Base-by-base conservation (phyloP, 1,140 invertebrate species). In the Pectinophora gossypiella region DNA sequence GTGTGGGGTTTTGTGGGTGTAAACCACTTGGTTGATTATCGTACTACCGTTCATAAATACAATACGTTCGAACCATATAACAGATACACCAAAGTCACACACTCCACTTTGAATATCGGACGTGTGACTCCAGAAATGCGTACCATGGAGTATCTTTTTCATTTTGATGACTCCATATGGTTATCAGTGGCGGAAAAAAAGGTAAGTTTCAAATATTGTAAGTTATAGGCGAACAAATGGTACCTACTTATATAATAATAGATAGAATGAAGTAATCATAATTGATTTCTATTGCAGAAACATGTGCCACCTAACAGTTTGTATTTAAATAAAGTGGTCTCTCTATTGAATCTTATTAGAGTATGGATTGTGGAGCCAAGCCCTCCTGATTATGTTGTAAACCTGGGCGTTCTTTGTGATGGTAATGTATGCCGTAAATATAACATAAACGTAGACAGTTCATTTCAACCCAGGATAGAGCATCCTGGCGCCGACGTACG, bases 1-100 rank as follows among this genome's bases (percentile, higher is more conserved):
- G 89, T 90, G 6, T 90, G 89, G 89, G 89, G 89, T 9, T 89
- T 89, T 62, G 72, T 88, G 0, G 89, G 88, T 19, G 66, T 87
- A n/a, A 88, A 89, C 61, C 76, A 87, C 45, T 79, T 88, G 38
- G 72, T 89, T 10, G 89, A 89, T 66, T 66, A 87, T 21, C 71
- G 64, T 38, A 84, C 76, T 44, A 87, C 85, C 36, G 62, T 88
- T 52, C 81, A 89, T 60, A 84, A 76, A 58, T 85, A 85, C 22
- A 71, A 88, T 54, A 57, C 66, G 18, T 80, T 85, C 60, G 59
- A 75, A 44, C 88, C 89, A 1, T 87, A 82, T 20, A 61, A 59
- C 10, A 76, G 79, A 72, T 77, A 76, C 64, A 49, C 51, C 12
- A 87, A 76, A 75, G 77, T 85, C 1, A 68, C 51, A 48, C 75